phyloP scores from a whole-genome alignment of 2,113 vertebrate species.

The Epinephelus fuscoguttatus region DNA sequence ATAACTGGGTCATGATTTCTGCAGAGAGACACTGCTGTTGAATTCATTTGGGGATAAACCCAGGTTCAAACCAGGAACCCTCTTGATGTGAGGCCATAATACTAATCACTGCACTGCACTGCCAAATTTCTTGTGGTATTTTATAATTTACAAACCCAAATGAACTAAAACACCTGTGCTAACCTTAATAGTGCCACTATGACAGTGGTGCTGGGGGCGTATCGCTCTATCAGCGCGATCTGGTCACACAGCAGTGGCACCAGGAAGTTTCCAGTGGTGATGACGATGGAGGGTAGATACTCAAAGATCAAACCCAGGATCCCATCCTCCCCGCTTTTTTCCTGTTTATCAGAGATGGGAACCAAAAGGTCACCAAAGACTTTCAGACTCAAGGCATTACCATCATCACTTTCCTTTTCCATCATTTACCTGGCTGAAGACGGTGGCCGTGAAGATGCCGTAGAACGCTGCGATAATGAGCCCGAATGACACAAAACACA shows the following conservation, averaged over 20 bases:
- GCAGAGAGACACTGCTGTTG: too few relatives aligned
- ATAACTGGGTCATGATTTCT: too few relatives aligned
- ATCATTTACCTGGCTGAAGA: constrained; percentile 82
- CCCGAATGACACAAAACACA: constrained; percentile 77
- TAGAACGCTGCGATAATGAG: constrained; percentile 84
- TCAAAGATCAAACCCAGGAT: constrained; percentile 81
- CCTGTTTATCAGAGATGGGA: constrained; percentile 22
- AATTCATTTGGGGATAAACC: too few relatives aligned
- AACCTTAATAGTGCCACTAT: constrained; percentile 83
- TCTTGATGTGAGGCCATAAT: too few relatives aligned
- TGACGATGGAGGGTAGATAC: constrained; percentile 91
- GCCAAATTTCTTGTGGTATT: too few relatives aligned
- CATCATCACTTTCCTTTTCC: not conserved
- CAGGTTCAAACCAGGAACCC: too few relatives aligned
- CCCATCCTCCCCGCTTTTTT: not conserved
- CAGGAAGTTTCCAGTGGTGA: constrained; percentile 89
- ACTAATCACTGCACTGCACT: too few relatives aligned
- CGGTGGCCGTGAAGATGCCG: constrained; percentile 80
- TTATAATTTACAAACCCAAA: not conserved
- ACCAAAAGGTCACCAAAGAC: not conserved
- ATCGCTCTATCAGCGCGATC: constrained; percentile 84
- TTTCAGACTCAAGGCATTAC: not conserved
- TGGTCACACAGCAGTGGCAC: constrained; percentile 87
- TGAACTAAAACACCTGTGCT: not conserved
- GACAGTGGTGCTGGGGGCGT: constrained; percentile 85